Conservation (phyloP, 1,140 invertebrate genomes). For the Oscheius sp. region DNA sequence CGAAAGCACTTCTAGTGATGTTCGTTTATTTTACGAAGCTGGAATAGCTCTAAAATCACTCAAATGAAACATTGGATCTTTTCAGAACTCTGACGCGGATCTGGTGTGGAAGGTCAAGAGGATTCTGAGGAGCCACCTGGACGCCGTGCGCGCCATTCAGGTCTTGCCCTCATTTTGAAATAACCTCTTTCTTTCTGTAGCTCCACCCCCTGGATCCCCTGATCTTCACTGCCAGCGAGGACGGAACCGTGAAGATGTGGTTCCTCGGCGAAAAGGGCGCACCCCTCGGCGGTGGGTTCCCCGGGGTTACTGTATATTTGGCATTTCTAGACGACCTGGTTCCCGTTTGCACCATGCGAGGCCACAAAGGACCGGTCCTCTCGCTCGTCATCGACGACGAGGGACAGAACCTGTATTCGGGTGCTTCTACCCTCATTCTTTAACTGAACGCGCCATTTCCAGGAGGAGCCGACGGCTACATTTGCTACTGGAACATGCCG, state of each 20-base stretch:
- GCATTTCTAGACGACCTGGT: conserved; percentile 22
- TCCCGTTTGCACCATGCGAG: conserved; percentile 25
- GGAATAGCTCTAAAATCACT: no score
- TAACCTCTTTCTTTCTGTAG: background rate
- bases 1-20: no score
- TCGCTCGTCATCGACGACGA: conserved; percentile 85
- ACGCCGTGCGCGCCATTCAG: conserved; percentile 76
- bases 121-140: conserved; percentile 74
- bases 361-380: conserved; percentile 75
- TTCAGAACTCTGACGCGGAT: no score
- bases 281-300: no score
- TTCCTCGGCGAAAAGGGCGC: no score
- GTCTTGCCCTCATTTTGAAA: background rate
- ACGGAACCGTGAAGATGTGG: conserved; percentile 97
- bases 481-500: conserved; percentile 96
- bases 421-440: no score
- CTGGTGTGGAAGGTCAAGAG: conserved; percentile 54
- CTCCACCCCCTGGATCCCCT: conserved; percentile 97
- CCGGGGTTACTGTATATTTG: no score
- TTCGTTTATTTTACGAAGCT: no score
- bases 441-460: no score
- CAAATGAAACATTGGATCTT: no score
- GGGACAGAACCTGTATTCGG: conserved; percentile 89
- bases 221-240: conserved; percentile 94
- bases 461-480: conserved; percentile 82